phyloP scores from a whole-genome alignment of 2,888 invertebrate genomes.

The Eudemis profundana region DNA sequence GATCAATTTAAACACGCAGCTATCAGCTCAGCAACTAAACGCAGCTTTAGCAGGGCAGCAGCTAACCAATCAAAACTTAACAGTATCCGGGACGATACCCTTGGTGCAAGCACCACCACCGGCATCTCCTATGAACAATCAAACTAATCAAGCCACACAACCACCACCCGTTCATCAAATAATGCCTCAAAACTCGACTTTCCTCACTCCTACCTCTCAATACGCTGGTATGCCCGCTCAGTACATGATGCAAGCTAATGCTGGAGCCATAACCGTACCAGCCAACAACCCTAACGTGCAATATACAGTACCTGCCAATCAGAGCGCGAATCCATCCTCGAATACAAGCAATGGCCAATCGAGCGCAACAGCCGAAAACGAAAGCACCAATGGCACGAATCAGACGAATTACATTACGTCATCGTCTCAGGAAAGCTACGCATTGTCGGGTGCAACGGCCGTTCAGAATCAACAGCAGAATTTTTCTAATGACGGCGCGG shows the following conservation, averaged over 20 bases:
- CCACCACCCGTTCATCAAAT: constrained; percentile 70
- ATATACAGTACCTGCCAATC: constrained; percentile 67
- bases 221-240: constrained; percentile 72
- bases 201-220: constrained; percentile 72
- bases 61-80: constrained; percentile 64
- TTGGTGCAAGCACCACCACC: constrained; percentile 74
- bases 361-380: constrained; percentile 61
- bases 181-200: constrained; percentile 68
- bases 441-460: constrained; percentile 52
- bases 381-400: constrained; percentile 64
- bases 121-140: constrained; percentile 65
- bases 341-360: constrained; percentile 70
- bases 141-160: constrained; percentile 65
- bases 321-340: constrained; percentile 56
- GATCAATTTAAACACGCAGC: constrained; percentile 73
- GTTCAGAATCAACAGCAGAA: constrained; percentile 54
- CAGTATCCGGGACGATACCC: constrained; percentile 69
- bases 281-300: constrained; percentile 68
- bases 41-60: constrained; percentile 77
- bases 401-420: constrained; percentile 78
- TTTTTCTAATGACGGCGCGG: constrained; percentile 63
- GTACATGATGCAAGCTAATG: constrained; percentile 74
- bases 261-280: constrained; percentile 65
- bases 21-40: constrained; percentile 78
- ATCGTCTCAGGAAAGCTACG: constrained; percentile 73